Base-by-base conservation (phyloP, 2,888 invertebrate species). In the Drosophila setosimentum region DNA sequence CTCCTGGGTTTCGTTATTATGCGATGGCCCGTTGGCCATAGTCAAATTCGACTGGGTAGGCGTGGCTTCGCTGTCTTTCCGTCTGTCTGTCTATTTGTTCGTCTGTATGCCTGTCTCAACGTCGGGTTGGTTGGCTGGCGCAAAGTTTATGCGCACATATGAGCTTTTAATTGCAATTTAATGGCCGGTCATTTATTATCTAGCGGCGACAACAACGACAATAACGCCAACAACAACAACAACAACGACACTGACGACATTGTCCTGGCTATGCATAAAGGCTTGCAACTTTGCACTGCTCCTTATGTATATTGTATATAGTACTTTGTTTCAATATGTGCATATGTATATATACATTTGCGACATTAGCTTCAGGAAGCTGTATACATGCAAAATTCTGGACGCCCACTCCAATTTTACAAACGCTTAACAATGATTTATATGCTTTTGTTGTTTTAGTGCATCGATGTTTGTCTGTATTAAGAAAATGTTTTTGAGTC, bases 121-220 rank as follows among this genome's bases (percentile, higher is more conserved):
- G 59, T 55, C 61, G 42, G 73, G 53, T 30, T 73, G 71, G 40
- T 50, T 68, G 76, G 45, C 60, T 79, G 82, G 74, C 60, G 77
- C 66, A 85, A 84, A 86, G 85, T 91, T 91, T 89, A 82, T 89
- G 85, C 78, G 84, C 91, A 89, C 91, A 91, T 91, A 91, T 91
- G 91, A 91, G 91, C 91, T 91, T 91, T 91, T 91, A 91, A 91
- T 91, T 91, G 91, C 91, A 91, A 91, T 91, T 91, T 91, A 91
- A 91, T 91, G 91, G 92, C 82, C 82, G 91, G 91, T 89, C 91
- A 91, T 91, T 91, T 91, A 91, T 91, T 91, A 91, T 92, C 91
- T 81, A 84, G 89, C 83, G 83, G 87, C 88, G 84, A 79, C 89
- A 87, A 85, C 87, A 71, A 73, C 76, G 57, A 68, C 80, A 68